These are phyloP conservation scores for Silurus lanzhouensis DNA, from an alignment of 2,797 vertebrate genomes.

Conservation along the genomic window DNA sequence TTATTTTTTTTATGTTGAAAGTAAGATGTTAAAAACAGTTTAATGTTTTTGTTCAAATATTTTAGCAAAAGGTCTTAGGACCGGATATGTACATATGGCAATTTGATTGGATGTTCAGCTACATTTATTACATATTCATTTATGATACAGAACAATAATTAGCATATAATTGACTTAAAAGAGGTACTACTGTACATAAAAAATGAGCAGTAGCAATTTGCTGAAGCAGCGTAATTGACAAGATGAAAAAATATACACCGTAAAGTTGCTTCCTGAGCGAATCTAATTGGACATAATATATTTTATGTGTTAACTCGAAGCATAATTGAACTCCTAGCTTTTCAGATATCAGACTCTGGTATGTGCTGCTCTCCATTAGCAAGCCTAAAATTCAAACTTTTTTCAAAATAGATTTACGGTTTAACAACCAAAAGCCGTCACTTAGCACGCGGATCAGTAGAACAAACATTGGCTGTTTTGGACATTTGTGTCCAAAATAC, in stretches of 20 bases:
- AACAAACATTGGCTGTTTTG: background rate
- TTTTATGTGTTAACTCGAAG: background rate
- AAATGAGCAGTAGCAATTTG: background rate
- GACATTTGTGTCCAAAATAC: slow-evolving; percentile 21
- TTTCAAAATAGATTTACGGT: background rate
- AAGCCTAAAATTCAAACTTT: background rate
- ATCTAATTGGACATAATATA: background rate
- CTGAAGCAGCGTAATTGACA: background rate
- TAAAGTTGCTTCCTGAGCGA: too few species aligned
- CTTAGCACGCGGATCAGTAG: background rate
- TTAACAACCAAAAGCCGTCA: background rate
- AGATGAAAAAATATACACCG: background rate
- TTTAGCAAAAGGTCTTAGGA: background rate
- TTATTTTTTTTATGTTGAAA: background rate
- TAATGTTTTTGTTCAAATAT: background rate
- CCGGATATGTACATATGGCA: background rate
- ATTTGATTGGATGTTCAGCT: too few species aligned
- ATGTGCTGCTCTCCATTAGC: background rate
- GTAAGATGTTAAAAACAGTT: background rate
- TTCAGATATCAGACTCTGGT: too few species aligned
- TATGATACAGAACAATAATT: too few species aligned
- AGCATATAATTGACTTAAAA: background rate
- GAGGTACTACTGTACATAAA: background rate
- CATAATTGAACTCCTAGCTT: background rate
- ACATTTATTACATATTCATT: too few species aligned